A percentile compares a stretch with the other conserved stretches of the same genome.
These are phyloP conservation scores for Petrocephalus microphthalmus DNA, from an alignment of 2,113 vertebrate species.

Conservation along the genomic window DNA sequence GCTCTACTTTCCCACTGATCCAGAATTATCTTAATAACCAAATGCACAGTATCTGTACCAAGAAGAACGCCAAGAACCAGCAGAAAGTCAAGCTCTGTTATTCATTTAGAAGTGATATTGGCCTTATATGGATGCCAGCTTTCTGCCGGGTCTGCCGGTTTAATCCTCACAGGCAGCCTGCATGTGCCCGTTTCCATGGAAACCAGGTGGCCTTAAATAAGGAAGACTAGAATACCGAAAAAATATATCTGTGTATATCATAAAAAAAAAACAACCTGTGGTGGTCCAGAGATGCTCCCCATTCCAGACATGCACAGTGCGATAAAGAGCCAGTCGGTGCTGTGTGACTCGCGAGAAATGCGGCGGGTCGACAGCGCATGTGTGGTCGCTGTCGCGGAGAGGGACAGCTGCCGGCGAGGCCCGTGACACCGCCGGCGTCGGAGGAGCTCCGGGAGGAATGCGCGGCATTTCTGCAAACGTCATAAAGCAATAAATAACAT, in stretches of 20 bases:
- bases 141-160: background rate
- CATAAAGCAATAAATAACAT: constrained; percentile 56
- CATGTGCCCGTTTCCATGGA: constrained; percentile 29
- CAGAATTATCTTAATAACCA: background rate
- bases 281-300: background rate
- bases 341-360: background rate
- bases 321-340: too few relatives aligned
- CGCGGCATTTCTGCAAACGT: constrained; percentile 56
- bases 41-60: background rate
- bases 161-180: background rate
- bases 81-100: background rate
- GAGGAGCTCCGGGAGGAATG: constrained; percentile 43
- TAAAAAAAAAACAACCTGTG: background rate
- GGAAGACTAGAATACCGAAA: constrained; percentile 46
- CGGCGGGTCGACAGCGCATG: background rate
- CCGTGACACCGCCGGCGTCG: too few relatives aligned
- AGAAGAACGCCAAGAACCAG: background rate
- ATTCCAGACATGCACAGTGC: background rate
- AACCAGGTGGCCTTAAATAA: constrained; percentile 59
- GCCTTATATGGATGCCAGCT: background rate
- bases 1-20: background rate
- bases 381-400: background rate
- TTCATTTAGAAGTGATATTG: background rate
- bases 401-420: background rate
- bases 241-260: constrained; percentile 25